Evolutionary conservation across 2,888 invertebrate genomes (phyloP).

Genomic region (Hemaris fuciformis): DNA sequence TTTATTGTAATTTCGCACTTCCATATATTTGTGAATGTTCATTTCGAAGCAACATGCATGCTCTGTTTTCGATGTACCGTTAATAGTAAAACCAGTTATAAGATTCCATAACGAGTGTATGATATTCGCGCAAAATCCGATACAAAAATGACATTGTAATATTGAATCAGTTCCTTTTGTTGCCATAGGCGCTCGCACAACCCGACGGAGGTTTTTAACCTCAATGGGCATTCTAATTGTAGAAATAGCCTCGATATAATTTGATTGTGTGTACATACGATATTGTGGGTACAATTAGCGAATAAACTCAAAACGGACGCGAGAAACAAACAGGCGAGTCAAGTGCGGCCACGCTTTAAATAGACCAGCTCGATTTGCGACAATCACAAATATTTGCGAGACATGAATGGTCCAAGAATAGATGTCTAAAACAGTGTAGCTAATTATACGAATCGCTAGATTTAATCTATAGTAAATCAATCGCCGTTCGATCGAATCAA

Average conservation of each 20-base stretch:
- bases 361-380: conserved; percentile 47
- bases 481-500: conserved; percentile 27
- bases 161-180: conserved; percentile 7
- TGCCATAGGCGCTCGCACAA: background rate
- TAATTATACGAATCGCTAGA: conserved; percentile 49
- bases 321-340: conserved; percentile 52
- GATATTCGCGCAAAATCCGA: conserved; percentile 7
- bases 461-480: conserved; percentile 37
- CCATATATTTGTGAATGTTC: no score
- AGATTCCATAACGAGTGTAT: background rate
- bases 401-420: conserved; percentile 59
- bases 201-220: conserved; percentile 9
- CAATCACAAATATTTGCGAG: conserved; percentile 24
- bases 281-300: conserved; percentile 51
- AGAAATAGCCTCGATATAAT: conserved; percentile 28
- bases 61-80: background rate
- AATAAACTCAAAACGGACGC: conserved; percentile 41
- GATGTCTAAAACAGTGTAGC: conserved; percentile 47
- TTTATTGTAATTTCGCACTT: no score
- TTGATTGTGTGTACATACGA: conserved; percentile 31
- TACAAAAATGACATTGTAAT: conserved; percentile 9
- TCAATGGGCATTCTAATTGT: conserved; percentile 12
- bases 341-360: conserved; percentile 53
- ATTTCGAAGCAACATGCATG: no score
- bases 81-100: conserved; percentile 1